Percentiles rank a stretch among this genome's conserved stretches.
Conservation (phyloP, 1,140 invertebrate genomes). For the Calosoma granatense region DNA sequence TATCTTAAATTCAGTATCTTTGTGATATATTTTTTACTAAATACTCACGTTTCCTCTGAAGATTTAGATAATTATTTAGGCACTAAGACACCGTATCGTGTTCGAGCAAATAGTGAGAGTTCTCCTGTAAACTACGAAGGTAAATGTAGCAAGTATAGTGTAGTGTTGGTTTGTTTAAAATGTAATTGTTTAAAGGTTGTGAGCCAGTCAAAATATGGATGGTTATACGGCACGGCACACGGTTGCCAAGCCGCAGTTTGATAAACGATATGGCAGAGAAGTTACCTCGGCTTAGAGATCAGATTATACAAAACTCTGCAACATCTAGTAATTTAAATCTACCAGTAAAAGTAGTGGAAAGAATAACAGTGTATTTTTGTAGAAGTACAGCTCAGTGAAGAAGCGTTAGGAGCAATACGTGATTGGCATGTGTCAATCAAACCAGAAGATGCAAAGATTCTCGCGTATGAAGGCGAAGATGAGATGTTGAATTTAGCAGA, state of each 20-base stretch:
- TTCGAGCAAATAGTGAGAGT: constrained; percentile 46
- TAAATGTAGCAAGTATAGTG: constrained; percentile 25
- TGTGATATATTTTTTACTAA: too few relatives aligned
- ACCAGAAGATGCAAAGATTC: constrained; percentile 37
- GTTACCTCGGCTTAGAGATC: constrained; percentile 37
- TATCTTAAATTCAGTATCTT: too few relatives aligned
- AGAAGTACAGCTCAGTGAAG: constrained; percentile 14
- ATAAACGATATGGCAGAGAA: constrained; percentile 39
- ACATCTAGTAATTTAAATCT: constrained; percentile 15
- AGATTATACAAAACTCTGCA: constrained; percentile 36
- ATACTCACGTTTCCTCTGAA: too few relatives aligned
- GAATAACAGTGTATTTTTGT: constrained; percentile 13
- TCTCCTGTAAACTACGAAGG: constrained; percentile 40
- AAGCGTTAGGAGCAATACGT: constrained; percentile 34
- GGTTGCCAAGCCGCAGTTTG: constrained; percentile 46
- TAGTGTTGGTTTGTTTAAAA: constrained; percentile 13
- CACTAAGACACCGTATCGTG: constrained; percentile 51
- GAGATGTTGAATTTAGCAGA: constrained; percentile 54
- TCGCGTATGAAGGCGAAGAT: constrained; percentile 52
- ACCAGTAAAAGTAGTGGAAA: constrained; percentile 12
- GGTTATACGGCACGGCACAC: constrained; percentile 55
- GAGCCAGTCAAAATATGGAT: constrained; percentile 50
- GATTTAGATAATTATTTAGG: constrained; percentile 33
- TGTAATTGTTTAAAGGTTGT: constrained; percentile 40
- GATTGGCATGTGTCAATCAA: constrained; percentile 41